phyloP scores from a whole-genome alignment of 2,888 invertebrate genomes.

The Synergus umbraculus region DNA sequence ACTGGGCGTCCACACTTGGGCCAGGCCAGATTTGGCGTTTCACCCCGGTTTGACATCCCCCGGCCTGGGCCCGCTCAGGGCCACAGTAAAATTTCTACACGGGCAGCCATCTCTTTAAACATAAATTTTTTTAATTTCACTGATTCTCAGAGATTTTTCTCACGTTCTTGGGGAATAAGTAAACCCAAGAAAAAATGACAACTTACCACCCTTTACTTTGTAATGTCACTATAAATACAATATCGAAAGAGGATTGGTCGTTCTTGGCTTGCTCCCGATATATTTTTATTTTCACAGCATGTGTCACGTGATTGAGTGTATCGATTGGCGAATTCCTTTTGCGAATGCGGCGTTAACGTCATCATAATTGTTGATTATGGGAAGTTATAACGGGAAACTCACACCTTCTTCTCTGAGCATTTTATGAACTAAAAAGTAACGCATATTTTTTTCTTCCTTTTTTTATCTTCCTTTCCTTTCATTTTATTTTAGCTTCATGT shows the following conservation, averaged over 20 bases:
- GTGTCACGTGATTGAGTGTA: conserved; percentile 26
- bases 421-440: conserved; percentile 46
- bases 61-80: no score
- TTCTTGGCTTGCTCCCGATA: conserved; percentile 19
- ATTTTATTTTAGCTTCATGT: conserved; percentile 2
- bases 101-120: no score
- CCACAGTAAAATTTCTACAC: no score
- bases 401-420: conserved; percentile 49
- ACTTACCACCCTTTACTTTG: conserved; percentile 11
- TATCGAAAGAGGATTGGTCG: conserved; percentile 23
- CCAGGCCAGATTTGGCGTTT: no score
- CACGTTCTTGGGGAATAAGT: not conserved
- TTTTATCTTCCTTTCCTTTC: not conserved
- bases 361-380: conserved; percentile 54
- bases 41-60: no score
- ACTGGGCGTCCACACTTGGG: no score
- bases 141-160: no score
- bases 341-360: conserved; percentile 25
- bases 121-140: no score
- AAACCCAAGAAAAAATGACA: conserved; percentile 9
- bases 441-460: not conserved
- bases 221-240: conserved; percentile 13
- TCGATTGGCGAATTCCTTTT: conserved; percentile 38
- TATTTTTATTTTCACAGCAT: conserved; percentile 34
- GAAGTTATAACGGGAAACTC: conserved; percentile 57